A percentile compares a stretch with the other conserved stretches of the same genome.
Evolutionary conservation across 2,797 vertebrate genomes (phyloP).

Genomic region (Hippopotamyrus pictus): DNA sequence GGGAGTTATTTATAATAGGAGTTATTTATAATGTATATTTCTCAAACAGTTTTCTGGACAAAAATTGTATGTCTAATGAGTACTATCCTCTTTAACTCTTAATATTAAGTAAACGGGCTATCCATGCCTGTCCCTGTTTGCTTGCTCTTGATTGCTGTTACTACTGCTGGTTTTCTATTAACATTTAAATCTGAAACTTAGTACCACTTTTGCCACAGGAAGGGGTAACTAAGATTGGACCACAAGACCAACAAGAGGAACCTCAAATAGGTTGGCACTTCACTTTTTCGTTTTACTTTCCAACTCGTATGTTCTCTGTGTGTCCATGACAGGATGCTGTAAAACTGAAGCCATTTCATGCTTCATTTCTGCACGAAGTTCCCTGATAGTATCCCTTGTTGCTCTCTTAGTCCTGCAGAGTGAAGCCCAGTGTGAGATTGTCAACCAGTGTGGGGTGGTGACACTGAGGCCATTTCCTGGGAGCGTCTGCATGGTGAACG

Average conservation of each 20-base stretch:
- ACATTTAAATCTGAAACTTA: background rate
- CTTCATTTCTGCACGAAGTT: background rate
- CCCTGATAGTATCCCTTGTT: constrained; percentile 24
- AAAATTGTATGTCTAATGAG: background rate
- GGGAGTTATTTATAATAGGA: constrained; percentile 43
- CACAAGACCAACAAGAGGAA: constrained; percentile 70
- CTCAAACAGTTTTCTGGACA: constrained; percentile 29
- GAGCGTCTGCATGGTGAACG: constrained; percentile 75
- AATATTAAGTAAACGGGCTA: constrained; percentile 40
- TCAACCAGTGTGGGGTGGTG: constrained; percentile 77
- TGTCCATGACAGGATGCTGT: background rate
- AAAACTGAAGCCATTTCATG: background rate
- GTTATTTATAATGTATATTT: constrained; percentile 38
- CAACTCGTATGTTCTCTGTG: background rate
- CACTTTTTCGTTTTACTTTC: background rate
- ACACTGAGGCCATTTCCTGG: constrained; percentile 68
- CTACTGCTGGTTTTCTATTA: constrained; percentile 6
- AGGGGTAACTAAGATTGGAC: constrained; percentile 85
- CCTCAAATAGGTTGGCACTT: constrained; percentile 75
- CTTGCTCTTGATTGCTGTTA: background rate
- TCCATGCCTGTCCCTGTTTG: background rate
- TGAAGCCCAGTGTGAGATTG: constrained; percentile 75
- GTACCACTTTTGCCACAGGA: constrained; percentile 63
- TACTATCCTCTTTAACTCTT: constrained; percentile 35
- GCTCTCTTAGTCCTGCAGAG: constrained; percentile 72